Conservation (phyloP, 2,113 vertebrate genomes). For the Proterorhinus semilunaris region DNA sequence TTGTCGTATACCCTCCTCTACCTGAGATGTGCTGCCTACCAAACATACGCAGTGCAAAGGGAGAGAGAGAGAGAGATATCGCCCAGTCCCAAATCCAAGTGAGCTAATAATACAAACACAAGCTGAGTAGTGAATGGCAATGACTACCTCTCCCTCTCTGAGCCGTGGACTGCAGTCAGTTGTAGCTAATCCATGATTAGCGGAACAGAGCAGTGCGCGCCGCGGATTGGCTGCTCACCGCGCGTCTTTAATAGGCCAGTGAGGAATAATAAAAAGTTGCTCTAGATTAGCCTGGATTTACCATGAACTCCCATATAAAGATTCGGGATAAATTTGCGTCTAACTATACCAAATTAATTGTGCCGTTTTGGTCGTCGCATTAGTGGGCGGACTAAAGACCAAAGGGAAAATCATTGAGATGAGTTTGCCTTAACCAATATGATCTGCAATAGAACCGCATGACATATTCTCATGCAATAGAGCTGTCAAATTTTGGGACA, state of each 20-base stretch:
- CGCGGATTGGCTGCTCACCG: slow-evolving; percentile 65
- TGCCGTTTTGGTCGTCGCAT: too few relatives aligned
- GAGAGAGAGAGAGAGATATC: neutral
- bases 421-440: too few relatives aligned
- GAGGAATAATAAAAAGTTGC: slow-evolving; percentile 22
- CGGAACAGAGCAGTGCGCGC: slow-evolving; percentile 42
- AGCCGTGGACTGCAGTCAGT: slow-evolving; percentile 62
- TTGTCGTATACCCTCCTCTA: slow-evolving; percentile 39
- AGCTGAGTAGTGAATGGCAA: slow-evolving; percentile 45
- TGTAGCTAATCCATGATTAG: slow-evolving; percentile 68
- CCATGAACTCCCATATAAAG: neutral
- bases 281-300: neutral
- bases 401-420: too few relatives aligned
- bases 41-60: slow-evolving; percentile 29
- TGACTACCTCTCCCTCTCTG: slow-evolving; percentile 48
- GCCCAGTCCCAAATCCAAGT: slow-evolving; percentile 27
- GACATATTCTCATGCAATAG: too few relatives aligned
- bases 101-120: slow-evolving; percentile 57
- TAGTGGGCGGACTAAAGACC: too few relatives aligned
- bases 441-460: too few relatives aligned
- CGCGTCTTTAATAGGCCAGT: slow-evolving; percentile 52
- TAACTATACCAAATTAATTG: too few relatives aligned
- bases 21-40: slow-evolving; percentile 40
- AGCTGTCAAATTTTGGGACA: too few relatives aligned
- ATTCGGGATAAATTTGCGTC: too few relatives aligned